Conservation (phyloP, 2,113 vertebrate species). For the Mustela nigripes region DNA sequence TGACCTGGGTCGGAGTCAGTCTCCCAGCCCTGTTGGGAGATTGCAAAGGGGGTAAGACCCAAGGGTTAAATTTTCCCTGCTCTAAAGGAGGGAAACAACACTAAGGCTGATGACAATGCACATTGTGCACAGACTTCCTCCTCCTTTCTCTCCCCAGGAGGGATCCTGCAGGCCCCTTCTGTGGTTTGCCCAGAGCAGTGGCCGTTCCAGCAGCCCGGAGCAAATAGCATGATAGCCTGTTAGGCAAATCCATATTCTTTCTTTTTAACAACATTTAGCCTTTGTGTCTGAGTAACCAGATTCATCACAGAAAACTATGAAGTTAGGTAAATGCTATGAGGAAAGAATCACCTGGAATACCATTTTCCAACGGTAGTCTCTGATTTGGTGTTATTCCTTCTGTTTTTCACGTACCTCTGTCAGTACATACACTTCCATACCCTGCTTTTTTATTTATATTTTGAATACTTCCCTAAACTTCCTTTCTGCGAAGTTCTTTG, state of each 20-base stretch:
- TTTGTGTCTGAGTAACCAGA: neutral
- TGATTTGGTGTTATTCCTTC: neutral
- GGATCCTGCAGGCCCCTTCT: neutral
- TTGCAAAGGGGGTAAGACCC: neutral
- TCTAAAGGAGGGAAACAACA: neutral
- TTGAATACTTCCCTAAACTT: neutral
- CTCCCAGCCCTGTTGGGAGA: neutral
- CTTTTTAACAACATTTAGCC: neutral
- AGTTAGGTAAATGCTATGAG: neutral
- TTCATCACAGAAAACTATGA: neutral
- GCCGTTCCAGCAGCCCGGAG: neutral
- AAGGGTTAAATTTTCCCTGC: neutral
- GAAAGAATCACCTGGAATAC: neutral
- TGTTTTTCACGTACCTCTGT: neutral
- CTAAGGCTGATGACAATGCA: neutral
- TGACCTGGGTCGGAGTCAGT: neutral
- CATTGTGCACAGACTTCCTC: neutral
- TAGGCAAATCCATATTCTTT: neutral
- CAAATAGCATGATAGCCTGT: rapidly evolving
- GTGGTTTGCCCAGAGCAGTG: neutral
- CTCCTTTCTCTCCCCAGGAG: neutral
- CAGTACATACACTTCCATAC: neutral
- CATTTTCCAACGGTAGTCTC: neutral
- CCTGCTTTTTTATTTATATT: neutral
- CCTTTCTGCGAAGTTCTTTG: neutral